Evolutionary conservation across 1,140 invertebrate genomes (phyloP), one percentile per base, ranked within the genome.

Genomic region (Metopolophium dirhodum): DNA sequence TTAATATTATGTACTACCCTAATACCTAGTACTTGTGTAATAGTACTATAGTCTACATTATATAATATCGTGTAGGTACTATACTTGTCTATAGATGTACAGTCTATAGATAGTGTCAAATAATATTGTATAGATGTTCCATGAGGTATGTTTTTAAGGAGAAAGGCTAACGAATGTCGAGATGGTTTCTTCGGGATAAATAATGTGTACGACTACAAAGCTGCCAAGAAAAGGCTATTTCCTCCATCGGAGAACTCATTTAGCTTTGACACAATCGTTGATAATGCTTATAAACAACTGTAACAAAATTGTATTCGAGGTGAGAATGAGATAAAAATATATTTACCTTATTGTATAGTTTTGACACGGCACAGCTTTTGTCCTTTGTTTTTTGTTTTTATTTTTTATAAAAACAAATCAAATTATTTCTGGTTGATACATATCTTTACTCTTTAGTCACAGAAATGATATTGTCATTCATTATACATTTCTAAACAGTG

Each of bases 131-230:
- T 77, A 18, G n/a, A 77, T 18, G 14, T 77, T 77, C 14, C 8
- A n/a, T n/a, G 45, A 45, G 30, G 30, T 87, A 45, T 87, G 7
- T 87, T 87, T 47, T 77, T n/a, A 77, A 77, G n/a, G 49, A n/a
- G 47, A 22, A 88, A 30, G n/a, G 87, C 47, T 54, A 54, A 51
- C 35, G 41, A 89, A 89, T 7, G 49, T 37, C 8, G n/a, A 54
- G 87, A 89, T 54, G n/a, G 87, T 11, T 89, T 54, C n/a, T 22
- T 54, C 9, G 22, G 87, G 87, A 89, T 89, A 54, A 89, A 89
- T 54, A 89, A 89, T 89, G 20, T 54, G 87, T 37, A 20, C n/a
- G n/a, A 54, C 87, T 89, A 89, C 87, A 89, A 89, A 54, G 47
- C n/a, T 89, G 14, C 47, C 49, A 14, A 54, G 87, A 89, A 54